Conservation (phyloP, 2,113 vertebrate species). For the Hippoglossus stenolepis region DNA sequence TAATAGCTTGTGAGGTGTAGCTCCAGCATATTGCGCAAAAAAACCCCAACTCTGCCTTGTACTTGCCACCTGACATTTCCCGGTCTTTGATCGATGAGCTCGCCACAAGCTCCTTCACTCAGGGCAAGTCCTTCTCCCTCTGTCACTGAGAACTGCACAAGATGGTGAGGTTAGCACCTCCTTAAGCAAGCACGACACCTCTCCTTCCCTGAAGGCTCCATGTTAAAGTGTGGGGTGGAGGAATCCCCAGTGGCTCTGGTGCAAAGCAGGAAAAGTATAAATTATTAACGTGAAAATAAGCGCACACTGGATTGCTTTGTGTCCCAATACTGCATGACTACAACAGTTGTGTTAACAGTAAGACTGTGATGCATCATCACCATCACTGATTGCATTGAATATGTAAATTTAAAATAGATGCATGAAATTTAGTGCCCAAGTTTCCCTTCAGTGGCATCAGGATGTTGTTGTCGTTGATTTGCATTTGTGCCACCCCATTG, state of each 20-base stretch:
- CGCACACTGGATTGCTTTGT: constrained; percentile 37
- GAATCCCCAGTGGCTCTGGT: constrained; percentile 34
- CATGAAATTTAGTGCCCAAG: constrained; percentile 51
- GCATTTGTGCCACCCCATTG: constrained; percentile 51
- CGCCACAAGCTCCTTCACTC: constrained; percentile 73
- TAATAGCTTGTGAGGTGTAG: constrained; percentile 48
- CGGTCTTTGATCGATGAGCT: constrained; percentile 78
- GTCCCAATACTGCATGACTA: constrained; percentile 25
- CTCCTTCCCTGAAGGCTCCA: constrained; percentile 21
- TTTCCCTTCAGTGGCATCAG: constrained; percentile 55
- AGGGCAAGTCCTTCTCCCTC: constrained; percentile 63
- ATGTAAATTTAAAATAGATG: constrained; percentile 64
- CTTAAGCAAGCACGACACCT: constrained; percentile 43
- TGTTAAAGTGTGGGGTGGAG: constrained; percentile 4
- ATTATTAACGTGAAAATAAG: constrained; percentile 21
- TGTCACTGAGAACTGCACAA: constrained; percentile 63
- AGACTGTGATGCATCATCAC: constrained; percentile 26
- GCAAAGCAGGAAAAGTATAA: constrained; percentile 32
- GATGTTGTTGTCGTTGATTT: constrained; percentile 62
- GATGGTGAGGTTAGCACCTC: constrained; percentile 65
- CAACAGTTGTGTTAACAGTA: constrained; percentile 45
- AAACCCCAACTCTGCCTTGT: constrained; percentile 56
- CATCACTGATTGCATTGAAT: constrained; percentile 68
- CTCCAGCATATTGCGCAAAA: constrained; percentile 54
- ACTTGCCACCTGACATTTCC: constrained; percentile 74